Conservation (phyloP, 1,140 invertebrate genomes). For the Wiebesia pumilae region DNA sequence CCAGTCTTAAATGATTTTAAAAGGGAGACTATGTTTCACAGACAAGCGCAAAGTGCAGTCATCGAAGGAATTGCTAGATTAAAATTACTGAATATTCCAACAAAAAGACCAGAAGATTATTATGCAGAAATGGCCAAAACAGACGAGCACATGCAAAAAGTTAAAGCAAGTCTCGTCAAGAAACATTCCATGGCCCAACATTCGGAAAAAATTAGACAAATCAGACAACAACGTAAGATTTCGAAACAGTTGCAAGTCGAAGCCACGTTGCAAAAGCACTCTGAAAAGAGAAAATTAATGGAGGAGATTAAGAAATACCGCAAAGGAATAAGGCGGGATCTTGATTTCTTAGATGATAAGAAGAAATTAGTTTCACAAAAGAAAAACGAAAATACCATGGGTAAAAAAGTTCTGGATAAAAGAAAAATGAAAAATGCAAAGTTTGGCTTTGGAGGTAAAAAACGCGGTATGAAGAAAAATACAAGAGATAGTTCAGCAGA, state of each 20-base stretch:
- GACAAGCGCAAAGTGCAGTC: conserved; percentile 93
- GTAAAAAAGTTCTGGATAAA: conserved; percentile 77
- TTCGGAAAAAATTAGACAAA: conserved; percentile 91
- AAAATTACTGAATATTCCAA: conserved; percentile 84
- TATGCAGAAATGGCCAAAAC: conserved; percentile 99
- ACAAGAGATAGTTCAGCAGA: conserved; percentile 85
- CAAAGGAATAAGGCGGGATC: conserved; percentile 86
- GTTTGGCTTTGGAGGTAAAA: conserved; percentile 97
- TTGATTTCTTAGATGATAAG: conserved; percentile 90
- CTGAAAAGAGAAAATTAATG: conserved; percentile 86
- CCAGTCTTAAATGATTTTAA: conserved; percentile 95
- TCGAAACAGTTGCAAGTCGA: conserved; percentile 93
- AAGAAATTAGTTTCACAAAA: conserved; percentile 65
- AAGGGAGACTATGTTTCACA: conserved; percentile 91
- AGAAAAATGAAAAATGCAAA: conserved; percentile 87
- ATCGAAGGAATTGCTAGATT: conserved; percentile 85
- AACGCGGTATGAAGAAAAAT: conserved; percentile 92
- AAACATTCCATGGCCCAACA: conserved; percentile 89
- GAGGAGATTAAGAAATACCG: conserved; percentile 90
- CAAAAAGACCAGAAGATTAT: conserved; percentile 94
- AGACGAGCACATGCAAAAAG: conserved; percentile 98
- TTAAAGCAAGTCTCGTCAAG: conserved; percentile 87
- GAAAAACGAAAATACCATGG: conserved; percentile 61
- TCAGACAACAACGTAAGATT: conserved; percentile 93
- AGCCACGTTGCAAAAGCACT: conserved; percentile 84